A percentile compares a stretch with the other conserved stretches of the same genome.
Evolutionary conservation across 2,797 vertebrate species (phyloP).

Genomic region (Periparus ater): DNA sequence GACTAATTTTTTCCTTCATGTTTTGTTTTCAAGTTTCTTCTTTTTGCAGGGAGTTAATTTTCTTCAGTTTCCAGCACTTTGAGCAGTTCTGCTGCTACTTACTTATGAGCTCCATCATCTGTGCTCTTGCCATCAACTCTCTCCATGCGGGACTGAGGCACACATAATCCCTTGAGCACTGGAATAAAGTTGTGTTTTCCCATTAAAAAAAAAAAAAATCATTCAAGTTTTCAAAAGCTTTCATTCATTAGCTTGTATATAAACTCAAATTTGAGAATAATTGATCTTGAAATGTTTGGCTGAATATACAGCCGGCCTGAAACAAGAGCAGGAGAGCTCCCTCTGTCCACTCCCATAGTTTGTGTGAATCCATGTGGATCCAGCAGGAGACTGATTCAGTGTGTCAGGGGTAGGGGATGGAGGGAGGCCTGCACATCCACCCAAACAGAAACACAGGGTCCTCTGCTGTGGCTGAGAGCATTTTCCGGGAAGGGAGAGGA

Average conservation of each 20-base stretch:
- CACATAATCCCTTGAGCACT: not conserved
- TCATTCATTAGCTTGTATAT: not conserved
- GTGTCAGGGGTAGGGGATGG: slow-evolving; percentile 6
- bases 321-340: slow-evolving; percentile 14
- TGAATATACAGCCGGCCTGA: not conserved
- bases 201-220: not conserved
- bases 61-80: not conserved
- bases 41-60: not conserved
- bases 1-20: not conserved
- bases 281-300: slow-evolving; percentile 36
- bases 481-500: slow-evolving; percentile 20
- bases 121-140: not conserved
- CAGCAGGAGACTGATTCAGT: slow-evolving; percentile 28
- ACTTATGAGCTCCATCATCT: not conserved
- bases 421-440: not conserved
- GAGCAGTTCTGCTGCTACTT: not conserved
- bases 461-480: not conserved
- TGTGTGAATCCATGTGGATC: slow-evolving; percentile 57
- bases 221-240: not conserved
- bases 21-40: not conserved
- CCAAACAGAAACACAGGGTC: slow-evolving; percentile 22
- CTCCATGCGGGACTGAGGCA: not conserved
- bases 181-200: not conserved
- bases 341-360: slow-evolving; percentile 24
- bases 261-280: slow-evolving; percentile 51